phyloP scores from a whole-genome alignment of 2,888 invertebrate genomes.

The Acleris literana region DNA sequence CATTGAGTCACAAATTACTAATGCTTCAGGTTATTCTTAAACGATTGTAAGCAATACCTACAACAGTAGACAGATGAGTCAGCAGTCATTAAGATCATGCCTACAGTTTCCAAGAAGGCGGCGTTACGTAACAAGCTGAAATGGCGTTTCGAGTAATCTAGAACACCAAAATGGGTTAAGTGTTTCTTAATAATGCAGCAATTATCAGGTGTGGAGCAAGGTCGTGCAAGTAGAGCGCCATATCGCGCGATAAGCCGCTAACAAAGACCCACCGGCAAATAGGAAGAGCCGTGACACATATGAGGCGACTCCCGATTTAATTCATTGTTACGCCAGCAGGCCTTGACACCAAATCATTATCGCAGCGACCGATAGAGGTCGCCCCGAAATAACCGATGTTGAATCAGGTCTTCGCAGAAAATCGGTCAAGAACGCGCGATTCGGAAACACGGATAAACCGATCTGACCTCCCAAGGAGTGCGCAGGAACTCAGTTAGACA shows the following conservation, averaged over 20 bases:
- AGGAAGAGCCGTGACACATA: conserved; percentile 71
- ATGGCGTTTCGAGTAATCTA: conserved; percentile 58
- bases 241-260: conserved; percentile 48
- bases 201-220: conserved; percentile 68
- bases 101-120: conserved; percentile 55
- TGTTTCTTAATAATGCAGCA: conserved; percentile 76
- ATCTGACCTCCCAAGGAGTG: conserved; percentile 46
- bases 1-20: conserved; percentile 31
- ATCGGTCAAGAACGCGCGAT: conserved; percentile 75
- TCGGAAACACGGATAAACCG: conserved; percentile 58
- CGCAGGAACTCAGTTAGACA: conserved; percentile 49
- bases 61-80: conserved; percentile 29
- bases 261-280: conserved; percentile 58
- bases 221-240: conserved; percentile 56
- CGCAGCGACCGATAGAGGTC: conserved; percentile 75
- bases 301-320: conserved; percentile 53
- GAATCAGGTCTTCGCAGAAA: conserved; percentile 71
- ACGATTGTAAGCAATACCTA: conserved; percentile 31
- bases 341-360: conserved; percentile 82
- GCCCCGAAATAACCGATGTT: conserved; percentile 70
- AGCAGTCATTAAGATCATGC: conserved; percentile 40
- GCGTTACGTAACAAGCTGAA: conserved; percentile 56
- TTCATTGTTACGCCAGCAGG: conserved; percentile 67
- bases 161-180: conserved; percentile 77
- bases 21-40: conserved; percentile 30